Base-by-base conservation (phyloP, 2,113 vertebrate genomes). In the Neogobius melanostomus region DNA sequence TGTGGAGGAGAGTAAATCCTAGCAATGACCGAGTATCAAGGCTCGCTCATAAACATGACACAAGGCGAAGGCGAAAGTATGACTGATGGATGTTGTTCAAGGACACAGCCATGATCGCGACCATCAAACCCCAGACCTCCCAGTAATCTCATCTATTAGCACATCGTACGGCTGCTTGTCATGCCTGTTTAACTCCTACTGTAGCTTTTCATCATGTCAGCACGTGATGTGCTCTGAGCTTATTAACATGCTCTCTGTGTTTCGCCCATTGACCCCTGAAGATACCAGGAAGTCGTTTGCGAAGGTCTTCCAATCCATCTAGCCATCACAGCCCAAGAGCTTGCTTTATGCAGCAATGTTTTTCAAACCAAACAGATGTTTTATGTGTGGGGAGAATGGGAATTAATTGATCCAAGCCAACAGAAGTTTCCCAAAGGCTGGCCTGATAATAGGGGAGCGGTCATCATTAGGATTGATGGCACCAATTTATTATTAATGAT, bases 401-500 rank as follows among this genome's bases (percentile, higher is more conserved):
- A 84, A 89, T 85, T 82, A 90, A 91, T 84, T 89, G 87, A 85
- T 93, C 83, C 83, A 77, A 81, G 86, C 79, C 75, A 87, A 85
- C 69, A 85, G 86, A 93, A 89, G 82, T 88, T 88, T 88, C 85
- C 88, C 83, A 85, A 90, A 90, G 56, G 86, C 83, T 85, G 84
- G 76, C 76, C 85, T 88, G 85, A 90, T 89, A 89, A 91, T 88
- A 89, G 83, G 77, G 75, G 86, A 83, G 71, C 89, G 82, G 89
- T 92, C 88, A 85, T 92, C 90, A 91, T 92, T 92, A 92, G 90
- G 91, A 94, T 93, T 92, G 91, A 94, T 93, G 91, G 91, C 88
- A 80, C 84, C 90, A 91, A 92, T 93, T 91, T 92, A 93, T 93
- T 93, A 94, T 93, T 94, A 93, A 93, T 93, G 92, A 93, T 90